phyloP scores from a whole-genome alignment of 2,797 vertebrate species.

The Lophura swinhoii region DNA sequence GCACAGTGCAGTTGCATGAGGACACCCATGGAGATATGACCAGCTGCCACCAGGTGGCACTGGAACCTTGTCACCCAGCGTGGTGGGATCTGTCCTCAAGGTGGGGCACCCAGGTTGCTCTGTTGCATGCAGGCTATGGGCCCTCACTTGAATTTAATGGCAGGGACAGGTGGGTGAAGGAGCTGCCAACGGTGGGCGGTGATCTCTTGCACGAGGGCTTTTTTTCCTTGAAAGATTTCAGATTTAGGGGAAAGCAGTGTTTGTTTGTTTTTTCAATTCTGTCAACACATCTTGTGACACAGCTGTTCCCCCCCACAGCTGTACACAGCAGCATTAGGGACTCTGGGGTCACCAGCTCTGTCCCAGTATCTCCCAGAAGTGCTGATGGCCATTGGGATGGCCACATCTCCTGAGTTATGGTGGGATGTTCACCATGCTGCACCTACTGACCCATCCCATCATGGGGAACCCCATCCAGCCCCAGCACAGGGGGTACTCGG shows the following conservation, averaged over 20 bases:
- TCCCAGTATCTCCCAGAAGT: neutral
- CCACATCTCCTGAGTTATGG: accelerated
- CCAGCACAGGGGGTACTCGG: accelerated
- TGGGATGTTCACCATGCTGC: accelerated
- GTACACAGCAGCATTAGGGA: neutral
- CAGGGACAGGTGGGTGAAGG: accelerated
- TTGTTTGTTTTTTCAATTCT: neutral
- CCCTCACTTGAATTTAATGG: accelerated
- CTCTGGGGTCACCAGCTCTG: neutral
- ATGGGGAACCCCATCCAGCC: neutral
- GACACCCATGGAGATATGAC: neutral
- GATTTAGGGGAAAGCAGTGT: neutral
- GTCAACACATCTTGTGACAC: neutral
- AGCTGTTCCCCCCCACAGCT: neutral
- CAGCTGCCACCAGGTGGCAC: slow-evolving; percentile 52
- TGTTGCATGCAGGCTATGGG: accelerated
- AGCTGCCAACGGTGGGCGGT: accelerated
- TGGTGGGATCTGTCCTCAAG: neutral
- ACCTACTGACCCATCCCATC: accelerated
- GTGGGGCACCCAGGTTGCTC: neutral
- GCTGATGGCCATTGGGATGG: neutral
- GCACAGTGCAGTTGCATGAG: neutral
- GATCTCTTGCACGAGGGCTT: neutral
- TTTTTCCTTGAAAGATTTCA: no score
- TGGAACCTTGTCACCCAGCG: neutral